Evolutionary conservation across 2,888 invertebrate genomes (phyloP), one percentile per base, ranked within the genome.

Genomic region (Torymus auratus): DNA sequence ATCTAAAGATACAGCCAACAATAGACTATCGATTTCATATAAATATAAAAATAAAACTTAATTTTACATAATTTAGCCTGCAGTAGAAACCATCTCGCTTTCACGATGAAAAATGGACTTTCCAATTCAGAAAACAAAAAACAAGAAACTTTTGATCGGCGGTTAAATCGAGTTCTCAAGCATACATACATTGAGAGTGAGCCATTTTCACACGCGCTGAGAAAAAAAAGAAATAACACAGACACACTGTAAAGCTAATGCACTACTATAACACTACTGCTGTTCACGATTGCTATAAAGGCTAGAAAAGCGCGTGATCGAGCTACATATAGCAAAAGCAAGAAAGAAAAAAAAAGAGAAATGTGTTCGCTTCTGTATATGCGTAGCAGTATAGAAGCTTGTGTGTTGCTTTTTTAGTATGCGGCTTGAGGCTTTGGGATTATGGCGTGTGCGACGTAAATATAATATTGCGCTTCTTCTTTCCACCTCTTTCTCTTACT

Each of bases 341-440:
- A 56, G 11, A 65, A 50, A 52, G 15, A 50, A 62, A 56, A 58
- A 55, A 15, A 65, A 56, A 41, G 7, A 41, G 7, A 41, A 41
- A 7, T 7, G 7, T 41, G 41, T 41, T 72, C 50, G 70, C 65
- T 81, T 74, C 17, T 14, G 15, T 41, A 41, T 61, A 4, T 62
- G 55, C 28, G 61, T 65, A 78, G 74, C 62, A 1, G 41, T 41
- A 41, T 41, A 41, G 41, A 41, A 41, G 41, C 41, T 41, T 41
- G 41, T 41, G 75, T 76, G 56, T 60, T 74, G 75, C 68, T 79
- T 77, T 77, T 80, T 72, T 78, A 65, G 64, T 71, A 20, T 68
- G 61, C 67, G 60, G 67, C 80, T 80, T 68, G 56, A 78, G 68
- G 73, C 73, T 78, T 78, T 72, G 13, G 52, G 61, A 74, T 76